Conservation (phyloP, 2,797 vertebrate genomes). For the Alcedo atthis region DNA sequence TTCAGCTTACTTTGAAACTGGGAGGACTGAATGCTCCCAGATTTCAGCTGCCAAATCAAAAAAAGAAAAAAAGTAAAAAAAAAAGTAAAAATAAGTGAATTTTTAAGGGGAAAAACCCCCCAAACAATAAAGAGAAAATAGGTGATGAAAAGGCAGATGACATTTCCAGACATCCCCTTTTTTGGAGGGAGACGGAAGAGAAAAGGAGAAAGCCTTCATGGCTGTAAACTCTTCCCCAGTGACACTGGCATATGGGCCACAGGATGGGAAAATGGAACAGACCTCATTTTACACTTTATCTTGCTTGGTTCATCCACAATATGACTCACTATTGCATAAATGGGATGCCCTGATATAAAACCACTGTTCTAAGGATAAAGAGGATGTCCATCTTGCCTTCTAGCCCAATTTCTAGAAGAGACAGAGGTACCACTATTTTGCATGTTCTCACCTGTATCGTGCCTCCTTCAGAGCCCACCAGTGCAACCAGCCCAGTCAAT, state of each 20-base stretch:
- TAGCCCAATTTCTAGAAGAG: background rate
- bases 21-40: constrained; percentile 86
- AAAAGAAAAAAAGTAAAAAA: background rate
- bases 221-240: background rate
- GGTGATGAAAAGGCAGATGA: background rate
- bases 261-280: background rate
- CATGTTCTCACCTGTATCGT: constrained; percentile 85
- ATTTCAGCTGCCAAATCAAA: constrained; percentile 81
- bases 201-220: background rate
- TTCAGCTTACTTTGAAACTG: constrained; percentile 89
- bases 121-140: background rate
- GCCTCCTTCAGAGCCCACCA: constrained; percentile 90
- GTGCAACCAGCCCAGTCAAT: constrained; percentile 88
- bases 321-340: background rate
- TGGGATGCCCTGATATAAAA: background rate
- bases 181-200: background rate
- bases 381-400: background rate
- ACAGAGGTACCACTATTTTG: background rate
- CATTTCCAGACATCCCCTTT: background rate
- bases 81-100: background rate
- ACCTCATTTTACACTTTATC: background rate
- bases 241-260: background rate
- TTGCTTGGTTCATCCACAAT: accelerated
- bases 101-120: background rate
- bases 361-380: background rate